Evolutionary conservation across 2,797 vertebrate genomes (phyloP).

Genomic region (Orestias chungarensis): DNA sequence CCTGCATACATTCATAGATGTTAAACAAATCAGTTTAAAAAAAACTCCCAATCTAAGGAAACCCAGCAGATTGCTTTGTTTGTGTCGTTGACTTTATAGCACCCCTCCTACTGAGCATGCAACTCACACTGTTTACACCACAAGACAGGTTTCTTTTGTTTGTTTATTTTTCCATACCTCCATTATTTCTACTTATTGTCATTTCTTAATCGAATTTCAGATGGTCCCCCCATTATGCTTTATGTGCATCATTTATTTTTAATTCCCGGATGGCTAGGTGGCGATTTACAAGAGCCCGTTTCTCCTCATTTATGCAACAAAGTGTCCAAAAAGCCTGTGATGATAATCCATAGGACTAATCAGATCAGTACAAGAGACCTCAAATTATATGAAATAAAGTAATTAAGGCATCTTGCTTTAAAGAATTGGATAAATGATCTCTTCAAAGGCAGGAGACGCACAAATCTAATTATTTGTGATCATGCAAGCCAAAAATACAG

Average conservation of each 20-base stretch:
- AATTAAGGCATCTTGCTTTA: not conserved
- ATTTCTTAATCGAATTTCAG: slow-evolving; percentile 8
- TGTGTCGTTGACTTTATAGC: too few species aligned
- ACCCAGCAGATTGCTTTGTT: too few species aligned
- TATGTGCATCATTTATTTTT: not conserved
- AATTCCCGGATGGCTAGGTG: not conserved
- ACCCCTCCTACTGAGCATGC: too few species aligned
- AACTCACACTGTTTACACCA: too few species aligned
- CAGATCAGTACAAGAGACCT: not conserved
- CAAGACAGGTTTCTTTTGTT: too few species aligned
- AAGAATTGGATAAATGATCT: not conserved
- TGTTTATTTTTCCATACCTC: slow-evolving; percentile 5
- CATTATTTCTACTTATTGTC: not conserved
- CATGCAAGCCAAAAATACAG: not conserved
- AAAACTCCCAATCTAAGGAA: too few species aligned
- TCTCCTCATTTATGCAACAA: slow-evolving; percentile 3
- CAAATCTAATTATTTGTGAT: not conserved
- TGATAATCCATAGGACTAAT: not conserved
- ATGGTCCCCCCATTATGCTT: not conserved
- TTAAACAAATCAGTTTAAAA: too few species aligned
- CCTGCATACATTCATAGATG: too few species aligned
- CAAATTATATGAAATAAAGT: not conserved
- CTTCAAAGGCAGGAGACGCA: not conserved
- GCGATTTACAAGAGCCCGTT: not conserved
- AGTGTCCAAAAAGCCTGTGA: not conserved